Evolutionary conservation across 2,888 invertebrate genomes (phyloP), one percentile per base, ranked within the genome.

Genomic region (Melikaiella ostensackeni): DNA sequence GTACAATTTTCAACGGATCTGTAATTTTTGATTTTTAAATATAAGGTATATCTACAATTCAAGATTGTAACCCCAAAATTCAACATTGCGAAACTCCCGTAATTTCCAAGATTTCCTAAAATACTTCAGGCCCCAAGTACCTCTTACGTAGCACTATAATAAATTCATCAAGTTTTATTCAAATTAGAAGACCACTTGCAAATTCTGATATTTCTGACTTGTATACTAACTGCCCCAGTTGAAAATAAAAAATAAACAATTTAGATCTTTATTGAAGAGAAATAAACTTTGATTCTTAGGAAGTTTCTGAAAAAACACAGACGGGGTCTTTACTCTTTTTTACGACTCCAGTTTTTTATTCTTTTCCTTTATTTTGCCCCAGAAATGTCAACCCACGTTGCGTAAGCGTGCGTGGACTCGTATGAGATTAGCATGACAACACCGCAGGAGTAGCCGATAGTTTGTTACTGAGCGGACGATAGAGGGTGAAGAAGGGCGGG

Each of bases 341-440:
- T 16, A 59, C 27, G 59, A 27, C 59, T 6, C 59, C 6, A 59
- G 9, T 59, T 59, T 59, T 59, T 59, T 7, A 27, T 59, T 59
- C 16, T 24, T 16, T 27, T 59, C 59, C 27, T 27, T 59, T 59
- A 27, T 59, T 59, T 59, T 59, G 24, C 24, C 13, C 59, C 16
- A 59, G 59, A 59, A 59, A 59, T 59, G 13, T 27, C 16, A 16
- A 16, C 59, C 16, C 59, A 21, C 27, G 24, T 2, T 42, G 42
- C 64, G 38, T 33, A n/a, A 70, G 76, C 76, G 79, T 77, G 77
- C 81, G 77, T 80, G 75, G 86, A 84, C 84, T 86, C 87, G 88
- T 87, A 88, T 86, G 84, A 88, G 90, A 91, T 91, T 91, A 91
- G 91, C 91, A 91, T 91, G 89, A 89, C 81, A 83, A 82, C 83